Conservation (phyloP, 2,888 invertebrate genomes). For the Troides aeacus region DNA sequence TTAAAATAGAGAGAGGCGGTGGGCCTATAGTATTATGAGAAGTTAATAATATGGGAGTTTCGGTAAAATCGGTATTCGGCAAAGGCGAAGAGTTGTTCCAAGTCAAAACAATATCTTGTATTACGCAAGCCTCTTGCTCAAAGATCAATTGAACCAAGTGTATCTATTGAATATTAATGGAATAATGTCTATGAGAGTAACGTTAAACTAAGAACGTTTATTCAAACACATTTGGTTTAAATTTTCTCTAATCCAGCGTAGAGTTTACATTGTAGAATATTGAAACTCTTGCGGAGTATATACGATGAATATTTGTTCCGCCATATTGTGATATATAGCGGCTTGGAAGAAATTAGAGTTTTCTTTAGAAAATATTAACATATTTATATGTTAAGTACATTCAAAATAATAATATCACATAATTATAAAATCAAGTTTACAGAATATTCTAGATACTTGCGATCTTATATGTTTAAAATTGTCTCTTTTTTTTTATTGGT, state of each 20-base stretch:
- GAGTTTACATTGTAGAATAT: constrained; percentile 23
- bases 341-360: neutral
- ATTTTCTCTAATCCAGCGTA: constrained; percentile 14
- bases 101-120: no score
- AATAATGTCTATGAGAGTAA: neutral
- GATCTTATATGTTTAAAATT: no score
- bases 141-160: neutral
- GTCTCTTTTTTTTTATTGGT: no score
- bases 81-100: no score
- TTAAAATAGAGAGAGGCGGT: no score
- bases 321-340: neutral
- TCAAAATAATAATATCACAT: neutral
- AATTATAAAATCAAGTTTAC: neutral
- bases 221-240: constrained; percentile 16
- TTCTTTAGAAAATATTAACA: no score
- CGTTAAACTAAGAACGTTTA: neutral
- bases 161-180: neutral
- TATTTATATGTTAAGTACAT: neutral
- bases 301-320: constrained; percentile 17
- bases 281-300: constrained; percentile 5
- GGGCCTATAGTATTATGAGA: no score
- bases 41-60: no score
- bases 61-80: no score
- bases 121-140: no score
- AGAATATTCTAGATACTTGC: no score